Evolutionary conservation across 2,797 vertebrate genomes (phyloP), one percentile per base, ranked within the genome.

Genomic region (Pseudochirops corinnae): DNA sequence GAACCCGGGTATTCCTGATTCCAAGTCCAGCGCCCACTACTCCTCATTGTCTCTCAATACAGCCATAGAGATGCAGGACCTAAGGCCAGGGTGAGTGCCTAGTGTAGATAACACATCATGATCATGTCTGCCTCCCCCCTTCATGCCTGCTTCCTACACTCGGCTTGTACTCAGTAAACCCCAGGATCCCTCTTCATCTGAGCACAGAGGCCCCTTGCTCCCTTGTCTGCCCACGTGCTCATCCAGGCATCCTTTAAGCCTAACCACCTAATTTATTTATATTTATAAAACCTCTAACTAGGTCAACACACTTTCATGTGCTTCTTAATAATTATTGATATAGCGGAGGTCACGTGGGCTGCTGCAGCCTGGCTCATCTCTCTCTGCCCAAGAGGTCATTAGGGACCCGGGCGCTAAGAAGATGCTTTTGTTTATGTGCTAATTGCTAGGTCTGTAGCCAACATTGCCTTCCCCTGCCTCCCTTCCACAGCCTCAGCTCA

Each of bases 311-410:
- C 95, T 13, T 95, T 96, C 93, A 93, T 95, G 93, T 91, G 97
- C 94, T 97, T 98, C 98, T 98, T 98, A 96, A 98, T 98, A 97
- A 98, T 98, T 97, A 98, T 98, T 98, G 98, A 97, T 98, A 97
- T 92, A n/a, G 93, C 12, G 0, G 92, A 0, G 94, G 57, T 98
- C 10, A 33, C 5, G 18, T 55, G 97, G 46, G 5, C 2, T 1
- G 60, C 0, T 0, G 97, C 96, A 97, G 55, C 93, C 94, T 1
- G n/a, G 92, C 95, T 92, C 13, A 58, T 92, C 92, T 95, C 53
- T 90, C 95, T 91, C 91, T 1, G 28, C 93, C 4, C 13, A 74
- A 0, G 93, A 94, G 39, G 60, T 91, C 28, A 0, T n/a, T 0
- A 3, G 97, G 95, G 97, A 96, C 94, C 96, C 93, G 0, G 0